Evolutionary conservation across 92 coral and sea anemone genomes (phyloP).

Genomic region (Phymanthus crucifer): DNA sequence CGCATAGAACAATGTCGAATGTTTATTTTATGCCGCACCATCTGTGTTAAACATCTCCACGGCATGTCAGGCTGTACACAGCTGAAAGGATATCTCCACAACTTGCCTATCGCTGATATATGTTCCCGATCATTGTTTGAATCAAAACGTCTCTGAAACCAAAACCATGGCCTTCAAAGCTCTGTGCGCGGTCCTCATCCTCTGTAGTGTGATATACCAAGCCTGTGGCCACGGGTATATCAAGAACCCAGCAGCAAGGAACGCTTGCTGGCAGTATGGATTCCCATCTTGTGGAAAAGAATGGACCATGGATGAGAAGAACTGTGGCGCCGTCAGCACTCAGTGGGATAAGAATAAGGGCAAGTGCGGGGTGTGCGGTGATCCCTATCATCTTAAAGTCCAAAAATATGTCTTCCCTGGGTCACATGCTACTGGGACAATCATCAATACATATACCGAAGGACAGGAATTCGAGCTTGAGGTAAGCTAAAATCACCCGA

Average conservation of each 20-base stretch:
- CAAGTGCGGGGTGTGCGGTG: conserved; percentile 84
- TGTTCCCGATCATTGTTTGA: background rate
- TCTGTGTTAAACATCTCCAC: background rate
- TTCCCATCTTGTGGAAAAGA: conserved; percentile 45
- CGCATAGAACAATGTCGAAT: background rate
- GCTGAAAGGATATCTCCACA: background rate
- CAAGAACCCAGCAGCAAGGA: conserved; percentile 65
- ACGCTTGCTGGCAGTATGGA: conserved; percentile 67
- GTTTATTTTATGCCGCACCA: background rate
- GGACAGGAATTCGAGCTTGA: conserved; percentile 57
- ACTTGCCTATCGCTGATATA: background rate
- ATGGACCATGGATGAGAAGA: conserved; percentile 63
- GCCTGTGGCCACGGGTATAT: conserved; percentile 71
- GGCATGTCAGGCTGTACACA: background rate
- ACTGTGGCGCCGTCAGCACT: conserved; percentile 65
- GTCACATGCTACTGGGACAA: conserved; percentile 37
- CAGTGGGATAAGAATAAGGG: conserved; percentile 69
- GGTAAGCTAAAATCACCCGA: background rate
- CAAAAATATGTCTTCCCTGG: conserved; percentile 50
- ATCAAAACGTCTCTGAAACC: background rate
- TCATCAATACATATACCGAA: conserved; percentile 40
- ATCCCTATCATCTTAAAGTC: conserved; percentile 42
- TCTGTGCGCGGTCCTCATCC: conserved; percentile 13
- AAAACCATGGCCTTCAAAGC: conserved; percentile 30
- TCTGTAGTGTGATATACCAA: conserved; percentile 5